Percentiles rank a stretch among this genome's conserved stretches.
Evolutionary conservation across 2,113 vertebrate species (phyloP).

Genomic region (Daphoenositta chrysoptera): DNA sequence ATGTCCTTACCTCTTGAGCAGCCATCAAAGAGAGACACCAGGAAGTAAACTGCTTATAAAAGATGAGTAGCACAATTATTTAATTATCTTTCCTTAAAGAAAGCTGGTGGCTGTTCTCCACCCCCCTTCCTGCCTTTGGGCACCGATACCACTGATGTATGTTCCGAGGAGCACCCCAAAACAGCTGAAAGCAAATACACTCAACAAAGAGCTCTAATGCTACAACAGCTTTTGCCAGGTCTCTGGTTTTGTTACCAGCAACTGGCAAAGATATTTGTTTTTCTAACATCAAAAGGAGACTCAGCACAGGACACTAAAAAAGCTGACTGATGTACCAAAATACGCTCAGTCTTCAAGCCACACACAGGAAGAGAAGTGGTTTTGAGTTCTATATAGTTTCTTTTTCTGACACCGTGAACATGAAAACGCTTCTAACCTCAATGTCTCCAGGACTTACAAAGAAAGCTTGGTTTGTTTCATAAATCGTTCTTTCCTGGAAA

Average conservation of each 20-base stretch:
- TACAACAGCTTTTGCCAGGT: background rate
- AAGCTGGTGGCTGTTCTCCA: background rate
- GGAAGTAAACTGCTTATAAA: background rate
- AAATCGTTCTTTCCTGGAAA: background rate
- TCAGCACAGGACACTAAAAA: background rate
- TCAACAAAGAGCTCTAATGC: background rate
- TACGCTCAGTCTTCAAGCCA: background rate
- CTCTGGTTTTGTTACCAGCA: background rate
- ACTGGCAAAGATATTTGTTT: background rate
- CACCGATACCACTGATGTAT: rapidly evolving
- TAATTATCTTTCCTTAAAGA: background rate
- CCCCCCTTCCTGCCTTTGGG: slow-evolving; percentile 57
- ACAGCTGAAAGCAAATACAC: background rate
- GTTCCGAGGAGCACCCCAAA: background rate
- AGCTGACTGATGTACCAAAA: background rate
- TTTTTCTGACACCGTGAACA: background rate
- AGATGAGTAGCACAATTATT: background rate
- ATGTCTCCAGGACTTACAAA: background rate
- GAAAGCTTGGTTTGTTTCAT: background rate
- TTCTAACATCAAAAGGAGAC: background rate
- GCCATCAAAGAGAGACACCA: background rate
- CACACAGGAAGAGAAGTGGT: background rate
- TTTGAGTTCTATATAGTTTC: background rate
- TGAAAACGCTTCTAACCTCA: slow-evolving; percentile 30
- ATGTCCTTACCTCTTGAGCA: slow-evolving; percentile 51